Base-by-base conservation (phyloP, 1,140 invertebrate species). In the Sarcophaga peregrina region DNA sequence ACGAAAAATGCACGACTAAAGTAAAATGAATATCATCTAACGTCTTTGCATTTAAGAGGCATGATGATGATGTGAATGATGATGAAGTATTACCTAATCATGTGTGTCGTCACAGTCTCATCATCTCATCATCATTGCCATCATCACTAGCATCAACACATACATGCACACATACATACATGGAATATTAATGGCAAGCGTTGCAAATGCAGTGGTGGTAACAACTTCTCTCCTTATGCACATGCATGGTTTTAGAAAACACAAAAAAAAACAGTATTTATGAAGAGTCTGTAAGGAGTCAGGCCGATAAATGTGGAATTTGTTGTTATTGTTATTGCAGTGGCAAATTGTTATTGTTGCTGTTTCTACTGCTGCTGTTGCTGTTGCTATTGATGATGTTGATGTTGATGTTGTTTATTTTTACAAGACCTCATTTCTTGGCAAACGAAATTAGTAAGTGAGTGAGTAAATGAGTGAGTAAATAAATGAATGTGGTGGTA, bases 401-500 rank as follows among this genome's bases (percentile, higher is more conserved):
- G 8, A 5, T 7, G 73, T 20, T 8, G 68, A 11, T 13, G 37
- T 76, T 76, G 75, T 52, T 78, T 50, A 78, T 78, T 78, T 78
- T 78, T 47, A 78, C 75, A 78, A 78, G 75, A 78, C 75, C 75
- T 50, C 75, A 78, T 78, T 78, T 78, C 75, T 50, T 78, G 75
- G 47, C 75, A 78, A 78, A 78, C 50, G 75, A 78, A 78, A 78
- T 52, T 78, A 78, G 47, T 78, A 50, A 47, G n/a, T n/a, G 50
- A 13, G 8, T 1, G 62, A 37, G 47, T 78, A 50, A 47, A 9
- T n/a, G 50, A 13, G 8, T 1, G 62, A 78, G 47, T 78, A 50
- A 47, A 9, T n/a, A 5, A 13, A 1, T 1, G 62, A 37, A 2
- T 37, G 25, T 37, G 4, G 25, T 37, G 25, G 25, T 37, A 37